Evolutionary conservation across 2,113 vertebrate genomes (phyloP), one percentile per base, ranked within the genome.

Genomic region (Elgaria multicarinata): DNA sequence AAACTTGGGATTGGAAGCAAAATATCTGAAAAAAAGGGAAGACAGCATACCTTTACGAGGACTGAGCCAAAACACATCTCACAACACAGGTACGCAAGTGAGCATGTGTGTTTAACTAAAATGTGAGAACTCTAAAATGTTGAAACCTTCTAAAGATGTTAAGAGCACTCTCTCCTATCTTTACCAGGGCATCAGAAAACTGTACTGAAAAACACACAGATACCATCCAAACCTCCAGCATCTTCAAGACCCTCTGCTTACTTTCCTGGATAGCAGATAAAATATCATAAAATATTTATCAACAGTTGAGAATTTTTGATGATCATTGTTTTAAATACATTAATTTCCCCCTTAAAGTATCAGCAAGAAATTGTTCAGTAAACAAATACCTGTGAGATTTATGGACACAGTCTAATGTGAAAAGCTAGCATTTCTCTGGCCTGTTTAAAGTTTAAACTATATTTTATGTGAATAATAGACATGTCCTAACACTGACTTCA

Each of bases 1-100:
- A 31, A 94, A 93, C 46, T 44, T 95, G 55, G 98, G 98, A 36
- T 94, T 99, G 94, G 98, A 99, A 46, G 91, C 98, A 0, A 99
- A 99, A 89, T 99, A 99, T 90, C 97, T 99, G 81, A 98, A 98
- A 96, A 98, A 97, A 88, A 97, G 98, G 95, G 98, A 99, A 7
- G 98, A 98, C 74, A 97, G 98, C 96, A 98, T 98, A 94, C 98
- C 98, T 55, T 93, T 99, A 90, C 97, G 97, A 6, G 97, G 98
- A 1, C 97, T 99, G 22, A 95, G 97, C 44, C 97, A 98, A 50
- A 98, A 97, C 76, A 95, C 97, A 1, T 95, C 97, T 3, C 95
- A 71, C 85, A 84, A 88, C 24, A 42, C 91, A 0, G 97, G 97
- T 98, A 94, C 42, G 95, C 83, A 42, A 0, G 33, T 0, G 67